These are phyloP conservation scores for Agonopterix arenella DNA, from an alignment of 2,888 invertebrate species.

Conservation along the genomic window DNA sequence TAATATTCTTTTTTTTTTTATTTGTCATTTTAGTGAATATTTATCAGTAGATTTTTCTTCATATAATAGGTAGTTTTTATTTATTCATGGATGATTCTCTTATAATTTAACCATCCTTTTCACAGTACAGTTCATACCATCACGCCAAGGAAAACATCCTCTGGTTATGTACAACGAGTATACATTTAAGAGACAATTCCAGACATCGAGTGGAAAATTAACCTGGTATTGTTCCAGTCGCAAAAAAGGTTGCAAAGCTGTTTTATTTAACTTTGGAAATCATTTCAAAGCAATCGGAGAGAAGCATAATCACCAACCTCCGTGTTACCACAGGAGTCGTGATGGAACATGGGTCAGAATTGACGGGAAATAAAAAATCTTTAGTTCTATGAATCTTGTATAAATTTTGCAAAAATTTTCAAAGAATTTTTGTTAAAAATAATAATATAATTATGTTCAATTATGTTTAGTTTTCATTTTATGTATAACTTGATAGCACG, in stretches of 20 bases:
- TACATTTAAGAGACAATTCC: constrained; percentile 8
- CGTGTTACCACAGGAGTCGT: constrained; percentile 8
- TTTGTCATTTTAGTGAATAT: no score
- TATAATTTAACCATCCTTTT: background rate
- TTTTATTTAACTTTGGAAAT: background rate
- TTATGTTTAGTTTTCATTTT: no score
- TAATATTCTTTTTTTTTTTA: no score
- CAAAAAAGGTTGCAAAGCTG: constrained; percentile 12
- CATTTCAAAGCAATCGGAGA: background rate
- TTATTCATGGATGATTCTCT: no score
- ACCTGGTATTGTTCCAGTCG: constrained; percentile 20
- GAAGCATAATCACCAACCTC: background rate
- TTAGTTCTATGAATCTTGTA: no score
- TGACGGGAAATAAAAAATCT: background rate
- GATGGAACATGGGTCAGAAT: constrained; percentile 11
- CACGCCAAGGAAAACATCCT: constrained; percentile 12
- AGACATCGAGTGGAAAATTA: constrained; percentile 7
- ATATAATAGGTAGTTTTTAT: no score
- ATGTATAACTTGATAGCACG: no score
- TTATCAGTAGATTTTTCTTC: no score
- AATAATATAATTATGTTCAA: no score
- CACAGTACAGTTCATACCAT: constrained; percentile 5
- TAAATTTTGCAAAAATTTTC: no score
- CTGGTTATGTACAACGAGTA: constrained; percentile 16
- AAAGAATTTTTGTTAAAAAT: no score